Base-by-base conservation (phyloP, 2,797 vertebrate genomes). In the Leptodactylus fallax region DNA sequence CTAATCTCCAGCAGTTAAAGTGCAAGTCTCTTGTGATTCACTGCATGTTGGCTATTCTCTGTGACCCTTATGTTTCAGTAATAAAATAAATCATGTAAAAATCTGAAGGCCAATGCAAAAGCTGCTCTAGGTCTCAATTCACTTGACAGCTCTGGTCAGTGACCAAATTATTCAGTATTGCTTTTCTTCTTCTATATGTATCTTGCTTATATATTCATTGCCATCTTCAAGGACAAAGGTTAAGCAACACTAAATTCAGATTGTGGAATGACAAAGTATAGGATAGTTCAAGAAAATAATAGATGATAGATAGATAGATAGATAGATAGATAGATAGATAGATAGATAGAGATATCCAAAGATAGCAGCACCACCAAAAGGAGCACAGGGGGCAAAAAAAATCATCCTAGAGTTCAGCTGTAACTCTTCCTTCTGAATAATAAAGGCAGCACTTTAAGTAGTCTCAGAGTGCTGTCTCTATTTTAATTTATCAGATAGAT, bases 51-150 rank as follows among this genome's bases (percentile, higher is more conserved):
- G 25, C 63, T 72, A 25, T 83, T 83, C 83, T 88, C 27, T 19
- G 3, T 85, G 67, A 85, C 83, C 79, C 87, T 81, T 81, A 65
- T 61, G 67, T 72, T 88, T 81, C 25, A 82, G 78, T 81, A 81
- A 85, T 81, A 85, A 74, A 81, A 88, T 76, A 65, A 76, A 85
- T 85, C 23, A 88, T 85, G 76, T 79, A 79, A 80, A 85, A 60
- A 79, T 72, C 19, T 80, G 63, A 85, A 80, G 87, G 87, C 63
- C 76, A 74, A 3, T 53, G 53, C 19, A 69, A 83, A 19, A 88
- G 19, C 27, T 56, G 56, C 19, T 65, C 63, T 81, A 81, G 83
- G 78, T 81, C 49, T 81, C 83, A 77, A 88, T 85, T 76, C 58
- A 45, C 69, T 55, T 81, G 78, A 88, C 67, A 81, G 69, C 23